These are phyloP conservation scores for Anoncus sp. DNA, from an alignment of 2,888 invertebrate genomes.

Conservation along the genomic window DNA sequence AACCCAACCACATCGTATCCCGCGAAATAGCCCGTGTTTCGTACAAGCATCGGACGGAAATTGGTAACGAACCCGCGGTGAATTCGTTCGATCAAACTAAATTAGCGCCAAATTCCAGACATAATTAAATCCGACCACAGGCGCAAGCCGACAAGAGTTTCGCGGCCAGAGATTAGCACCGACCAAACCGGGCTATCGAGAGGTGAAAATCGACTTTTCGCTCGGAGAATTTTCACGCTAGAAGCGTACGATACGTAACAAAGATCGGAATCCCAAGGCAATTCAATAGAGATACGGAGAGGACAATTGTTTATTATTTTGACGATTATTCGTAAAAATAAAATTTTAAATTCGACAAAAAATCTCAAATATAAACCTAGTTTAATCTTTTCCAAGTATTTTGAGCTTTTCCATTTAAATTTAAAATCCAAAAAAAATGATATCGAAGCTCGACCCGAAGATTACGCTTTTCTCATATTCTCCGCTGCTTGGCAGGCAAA, in stretches of 20 bases:
- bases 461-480: constrained; percentile 66
- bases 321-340: no score
- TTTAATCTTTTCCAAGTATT: no score
- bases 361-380: no score
- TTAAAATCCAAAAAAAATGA: no score
- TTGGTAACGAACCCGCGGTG: constrained; percentile 77
- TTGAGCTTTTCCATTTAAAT: no score
- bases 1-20: neutral
- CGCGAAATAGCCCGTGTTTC: constrained; percentile 72
- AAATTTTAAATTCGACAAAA: no score
- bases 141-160: constrained; percentile 31
- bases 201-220: constrained; percentile 14
- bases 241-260: neutral
- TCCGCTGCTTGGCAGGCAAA: no score
- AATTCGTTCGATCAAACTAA: constrained; percentile 81
- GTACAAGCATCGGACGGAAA: constrained; percentile 75
- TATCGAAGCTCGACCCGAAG: no score
- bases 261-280: neutral
- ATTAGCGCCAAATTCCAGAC: constrained; percentile 81
- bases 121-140: constrained; percentile 79
- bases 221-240: constrained; percentile 3
- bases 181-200: constrained; percentile 68
- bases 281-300: neutral
- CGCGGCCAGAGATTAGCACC: neutral
- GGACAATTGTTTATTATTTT: no score